Percentiles rank a stretch among this genome's conserved stretches.
Evolutionary conservation across 1,140 invertebrate species (phyloP).

Genomic region (Ditylenchus dipsaci): DNA sequence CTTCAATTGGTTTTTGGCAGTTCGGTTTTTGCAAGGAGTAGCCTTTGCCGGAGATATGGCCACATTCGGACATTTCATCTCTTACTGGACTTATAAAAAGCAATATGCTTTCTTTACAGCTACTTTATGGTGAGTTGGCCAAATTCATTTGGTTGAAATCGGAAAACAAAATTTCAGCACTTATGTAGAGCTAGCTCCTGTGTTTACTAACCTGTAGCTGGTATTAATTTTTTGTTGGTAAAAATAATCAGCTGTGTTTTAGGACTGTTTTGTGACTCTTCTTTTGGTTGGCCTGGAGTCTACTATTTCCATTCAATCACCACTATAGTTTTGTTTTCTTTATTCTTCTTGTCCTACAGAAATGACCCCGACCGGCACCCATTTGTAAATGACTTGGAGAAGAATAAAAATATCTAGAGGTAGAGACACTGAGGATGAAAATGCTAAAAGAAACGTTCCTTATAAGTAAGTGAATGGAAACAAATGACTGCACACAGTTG

Average conservation of each 20-base stretch:
- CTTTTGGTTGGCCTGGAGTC: constrained; percentile 39
- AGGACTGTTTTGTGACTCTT: constrained; percentile 35
- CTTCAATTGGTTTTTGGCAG: constrained; percentile 23
- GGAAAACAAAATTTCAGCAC: too few species aligned
- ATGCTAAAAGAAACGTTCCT: constrained; percentile 21
- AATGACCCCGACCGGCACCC: constrained; percentile 32
- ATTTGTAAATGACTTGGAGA: constrained; percentile 22
- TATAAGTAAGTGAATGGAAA: too few species aligned
- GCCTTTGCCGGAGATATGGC: constrained; percentile 36
- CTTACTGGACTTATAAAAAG: constrained; percentile 20
- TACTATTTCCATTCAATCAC: constrained; percentile 35
- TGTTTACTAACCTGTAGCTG: constrained; percentile 28
- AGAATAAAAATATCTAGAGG: constrained; percentile 27
- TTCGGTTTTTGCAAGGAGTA: constrained; percentile 25
- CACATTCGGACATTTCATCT: constrained; percentile 28
- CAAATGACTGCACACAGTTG: not conserved
- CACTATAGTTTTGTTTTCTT: constrained; percentile 21
- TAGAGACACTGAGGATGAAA: constrained; percentile 4
- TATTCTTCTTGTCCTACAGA: constrained; percentile 34
- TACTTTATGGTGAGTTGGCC: constrained; percentile 17
- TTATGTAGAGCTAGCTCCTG: constrained; percentile 11
- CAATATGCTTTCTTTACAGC: constrained; percentile 34
- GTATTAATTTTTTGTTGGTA: not conserved
- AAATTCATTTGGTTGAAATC: too few species aligned
- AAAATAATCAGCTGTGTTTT: not conserved